phyloP scores from a whole-genome alignment of 2,888 invertebrate species.

The Oxyscelio sp. region DNA sequence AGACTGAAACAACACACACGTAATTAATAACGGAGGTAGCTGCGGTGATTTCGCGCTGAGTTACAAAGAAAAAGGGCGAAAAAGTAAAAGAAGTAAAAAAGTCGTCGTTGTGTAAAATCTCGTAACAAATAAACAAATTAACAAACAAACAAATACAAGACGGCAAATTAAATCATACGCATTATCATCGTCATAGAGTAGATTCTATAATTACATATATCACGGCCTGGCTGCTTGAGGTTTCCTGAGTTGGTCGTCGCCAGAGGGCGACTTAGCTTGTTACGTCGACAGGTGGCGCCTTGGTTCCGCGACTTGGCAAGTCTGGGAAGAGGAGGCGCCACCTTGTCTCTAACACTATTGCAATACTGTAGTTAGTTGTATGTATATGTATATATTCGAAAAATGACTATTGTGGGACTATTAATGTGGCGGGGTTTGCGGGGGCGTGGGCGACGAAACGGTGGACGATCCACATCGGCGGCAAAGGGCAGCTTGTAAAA shows the following conservation, averaged over 20 bases:
- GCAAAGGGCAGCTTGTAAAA: too few species aligned
- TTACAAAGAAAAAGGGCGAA: slow-evolving; percentile 55
- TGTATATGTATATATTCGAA: too few species aligned
- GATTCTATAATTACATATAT: slow-evolving; percentile 86
- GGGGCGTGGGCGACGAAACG: too few species aligned
- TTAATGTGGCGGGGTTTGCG: too few species aligned
- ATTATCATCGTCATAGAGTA: slow-evolving; percentile 79
- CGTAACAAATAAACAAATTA: slow-evolving; percentile 83
- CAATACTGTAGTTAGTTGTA: too few species aligned
- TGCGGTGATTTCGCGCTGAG: slow-evolving; percentile 84
- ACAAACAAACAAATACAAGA: slow-evolving; percentile 80
- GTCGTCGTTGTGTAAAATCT: slow-evolving; percentile 82
- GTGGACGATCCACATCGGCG: too few species aligned
- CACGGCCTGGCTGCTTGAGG: slow-evolving; percentile 89
- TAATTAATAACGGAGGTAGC: slow-evolving; percentile 86
- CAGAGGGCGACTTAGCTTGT: slow-evolving; percentile 45
- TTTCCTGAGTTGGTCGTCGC: slow-evolving; percentile 88
- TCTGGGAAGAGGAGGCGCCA: too few species aligned
- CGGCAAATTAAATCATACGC: slow-evolving; percentile 76
- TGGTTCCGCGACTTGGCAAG: too few species aligned
- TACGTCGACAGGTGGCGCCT: slow-evolving; percentile 31
- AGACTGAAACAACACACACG: slow-evolving; percentile 86
- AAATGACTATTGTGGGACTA: too few species aligned
- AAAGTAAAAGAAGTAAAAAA: slow-evolving; percentile 32
- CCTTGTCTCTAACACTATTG: too few species aligned